Base-by-base conservation (phyloP, 2,113 vertebrate species). In the Odontophorus gujanensis region DNA sequence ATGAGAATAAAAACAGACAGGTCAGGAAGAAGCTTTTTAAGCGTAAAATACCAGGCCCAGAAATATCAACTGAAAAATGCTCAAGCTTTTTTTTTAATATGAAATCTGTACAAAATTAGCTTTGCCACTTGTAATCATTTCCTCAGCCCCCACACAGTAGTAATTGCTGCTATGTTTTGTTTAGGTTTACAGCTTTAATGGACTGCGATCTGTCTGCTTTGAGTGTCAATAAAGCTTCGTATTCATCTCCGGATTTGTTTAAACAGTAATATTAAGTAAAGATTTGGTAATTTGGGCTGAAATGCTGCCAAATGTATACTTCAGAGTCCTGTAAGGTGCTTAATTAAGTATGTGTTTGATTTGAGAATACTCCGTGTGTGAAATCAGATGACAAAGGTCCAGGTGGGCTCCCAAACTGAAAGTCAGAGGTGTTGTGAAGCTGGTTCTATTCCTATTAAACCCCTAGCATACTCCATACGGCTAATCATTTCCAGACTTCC, bases 41-140 rank as follows among this genome's bases (percentile, higher is more conserved):
- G 89, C 74, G 24, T 43, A 62, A 84, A 92, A 76, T 24, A 40
- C 45, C 66, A 90, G 62, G 19, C n/a, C 53, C 78, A 87, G 66
- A 85, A 96, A 90, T 85, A 94, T 6, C 80, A 42, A 4, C 74
- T 12, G 57, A 16, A 81, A 89, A 94, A 79, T 9, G 40, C 51
- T 6, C 20, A 42, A 7, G 36, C 16, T n/a, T 51, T 53, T 51
- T 83, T 48, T 66, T 76, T 76, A 20, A 47, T 62, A 45, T 30
- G 16, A 75, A 65, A 57, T 45, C 40, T n/a, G 45, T 73, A 43
- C 32, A 38, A 75, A 43, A 74, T 11, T 59, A 63, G 61, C 73
- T 45, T 20, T 76, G 30, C 58, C 51, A 82, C 21, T 3, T 74
- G 55, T 42, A 30, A 21, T 42, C 32, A 24, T 81, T 57, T 89